Evolutionary conservation across 2,113 vertebrate species (phyloP).

Genomic region (Pitta sordida): DNA sequence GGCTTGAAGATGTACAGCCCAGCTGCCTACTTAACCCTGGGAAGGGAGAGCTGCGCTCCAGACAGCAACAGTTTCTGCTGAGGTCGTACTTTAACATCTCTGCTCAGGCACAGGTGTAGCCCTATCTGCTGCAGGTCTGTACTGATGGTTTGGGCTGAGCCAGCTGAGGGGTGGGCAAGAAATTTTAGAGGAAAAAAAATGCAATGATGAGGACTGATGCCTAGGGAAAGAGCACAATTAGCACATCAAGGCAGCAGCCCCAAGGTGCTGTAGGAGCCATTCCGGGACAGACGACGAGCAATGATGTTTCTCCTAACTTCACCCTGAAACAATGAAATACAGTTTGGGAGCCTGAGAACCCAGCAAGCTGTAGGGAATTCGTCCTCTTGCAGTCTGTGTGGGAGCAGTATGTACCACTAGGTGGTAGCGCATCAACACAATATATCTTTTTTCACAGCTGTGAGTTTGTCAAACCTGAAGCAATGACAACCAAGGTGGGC

Average conservation of each 20-base stretch:
- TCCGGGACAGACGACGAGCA: not conserved
- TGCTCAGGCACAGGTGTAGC: not conserved
- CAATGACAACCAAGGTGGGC: fast-evolving
- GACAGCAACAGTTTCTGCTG: not conserved
- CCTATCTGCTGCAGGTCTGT: not conserved
- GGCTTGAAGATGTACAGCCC: no score
- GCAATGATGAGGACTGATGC: fast-evolving
- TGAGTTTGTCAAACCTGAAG: fast-evolving
- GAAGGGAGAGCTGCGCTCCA: not conserved
- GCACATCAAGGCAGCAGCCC: not conserved
- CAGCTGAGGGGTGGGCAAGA: no score
- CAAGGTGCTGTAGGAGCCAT: not conserved
- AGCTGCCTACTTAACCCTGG: not conserved
- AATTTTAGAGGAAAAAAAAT: not conserved
- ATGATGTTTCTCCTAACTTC: not conserved
- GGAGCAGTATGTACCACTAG: not conserved
- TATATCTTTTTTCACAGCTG: fast-evolving
- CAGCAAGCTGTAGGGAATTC: fast-evolving
- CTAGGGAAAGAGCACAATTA: not conserved
- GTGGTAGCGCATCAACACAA: not conserved
- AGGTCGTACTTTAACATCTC: not conserved
- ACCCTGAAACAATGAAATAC: fast-evolving
- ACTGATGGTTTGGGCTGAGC: not conserved
- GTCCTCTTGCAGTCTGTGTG: fast-evolving
- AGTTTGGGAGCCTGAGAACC: fast-evolving